Percentiles rank a stretch among this genome's conserved stretches.
phyloP scores from a whole-genome alignment of 2,797 vertebrate genomes.

The Sebastes variabilis region DNA sequence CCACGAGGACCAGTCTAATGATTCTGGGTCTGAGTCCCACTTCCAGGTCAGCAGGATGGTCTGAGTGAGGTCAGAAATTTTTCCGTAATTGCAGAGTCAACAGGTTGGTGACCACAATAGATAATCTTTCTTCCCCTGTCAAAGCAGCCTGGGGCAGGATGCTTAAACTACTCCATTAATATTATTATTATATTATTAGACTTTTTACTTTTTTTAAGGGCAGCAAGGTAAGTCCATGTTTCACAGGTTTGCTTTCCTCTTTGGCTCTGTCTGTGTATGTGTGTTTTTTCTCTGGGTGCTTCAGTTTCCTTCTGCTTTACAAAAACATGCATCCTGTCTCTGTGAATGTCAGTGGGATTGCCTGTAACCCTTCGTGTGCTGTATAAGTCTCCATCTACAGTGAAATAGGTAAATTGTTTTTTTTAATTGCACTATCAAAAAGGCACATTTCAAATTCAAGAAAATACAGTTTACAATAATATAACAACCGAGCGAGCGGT shows the following conservation, averaged over 20 bases:
- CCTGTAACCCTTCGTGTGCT: background rate
- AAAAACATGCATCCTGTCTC: constrained; percentile 21
- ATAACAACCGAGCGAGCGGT: too few relatives aligned
- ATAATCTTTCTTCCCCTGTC: background rate
- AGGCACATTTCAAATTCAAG: too few relatives aligned
- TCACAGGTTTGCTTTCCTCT: background rate
- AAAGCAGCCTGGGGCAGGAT: background rate
- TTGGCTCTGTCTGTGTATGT: background rate
- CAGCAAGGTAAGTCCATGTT: background rate
- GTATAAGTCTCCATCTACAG: too few relatives aligned
- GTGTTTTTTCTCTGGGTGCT: constrained; percentile 19
- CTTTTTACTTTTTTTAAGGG: background rate
- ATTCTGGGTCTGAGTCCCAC: background rate
- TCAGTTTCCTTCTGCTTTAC: constrained; percentile 36
- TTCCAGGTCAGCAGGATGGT: background rate
- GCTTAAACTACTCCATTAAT: background rate
- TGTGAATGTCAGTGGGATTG: background rate
- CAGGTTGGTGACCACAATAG: background rate
- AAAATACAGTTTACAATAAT: too few relatives aligned
- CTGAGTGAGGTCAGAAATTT: background rate
- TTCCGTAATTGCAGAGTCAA: background rate
- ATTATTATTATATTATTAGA: background rate
- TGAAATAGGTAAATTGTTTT: too few relatives aligned
- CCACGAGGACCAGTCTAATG: background rate
- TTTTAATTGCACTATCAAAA: too few relatives aligned